Evolutionary conservation across 1,140 invertebrate genomes (phyloP).

Genomic region (Ips typographus): DNA sequence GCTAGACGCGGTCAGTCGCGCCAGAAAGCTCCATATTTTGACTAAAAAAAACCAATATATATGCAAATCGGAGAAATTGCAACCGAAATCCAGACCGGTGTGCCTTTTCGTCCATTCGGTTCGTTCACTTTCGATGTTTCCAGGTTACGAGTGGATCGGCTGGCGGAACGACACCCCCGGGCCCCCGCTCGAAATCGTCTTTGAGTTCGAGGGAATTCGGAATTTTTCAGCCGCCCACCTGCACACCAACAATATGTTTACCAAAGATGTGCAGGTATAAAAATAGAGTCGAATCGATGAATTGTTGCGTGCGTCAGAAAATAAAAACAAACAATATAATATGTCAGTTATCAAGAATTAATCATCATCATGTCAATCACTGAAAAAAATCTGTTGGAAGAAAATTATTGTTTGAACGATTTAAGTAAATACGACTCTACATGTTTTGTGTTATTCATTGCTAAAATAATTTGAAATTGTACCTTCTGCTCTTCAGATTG

Average conservation of each 20-base stretch:
- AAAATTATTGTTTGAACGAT: no score
- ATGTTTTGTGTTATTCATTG: no score
- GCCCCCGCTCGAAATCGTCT: conserved; percentile 65
- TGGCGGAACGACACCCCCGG: conserved; percentile 73
- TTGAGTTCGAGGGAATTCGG: conserved; percentile 73
- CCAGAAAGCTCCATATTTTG: conserved; percentile 4
- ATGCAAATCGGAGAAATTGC: conserved; percentile 12
- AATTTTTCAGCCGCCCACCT: conserved; percentile 76
- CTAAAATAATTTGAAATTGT: no score
- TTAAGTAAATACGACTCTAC: no score
- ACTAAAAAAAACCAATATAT: conserved; percentile 9
- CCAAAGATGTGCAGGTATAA: conserved; percentile 65
- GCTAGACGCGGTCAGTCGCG: conserved; percentile 1
- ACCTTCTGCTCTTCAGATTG: no score
- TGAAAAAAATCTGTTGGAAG: no score
- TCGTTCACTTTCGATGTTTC: conserved; percentile 32
- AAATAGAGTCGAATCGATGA: not conserved
- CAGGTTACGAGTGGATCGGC: conserved; percentile 82
- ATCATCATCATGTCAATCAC: no score
- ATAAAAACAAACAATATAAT: no score
- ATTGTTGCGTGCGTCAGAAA: not conserved
- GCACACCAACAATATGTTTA: conserved; percentile 68
- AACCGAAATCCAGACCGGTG: not conserved
- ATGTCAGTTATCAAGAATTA: no score
- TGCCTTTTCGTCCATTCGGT: not conserved